phyloP scores from a whole-genome alignment of 2,888 invertebrate genomes.

The Eupithecia pulchellata region DNA sequence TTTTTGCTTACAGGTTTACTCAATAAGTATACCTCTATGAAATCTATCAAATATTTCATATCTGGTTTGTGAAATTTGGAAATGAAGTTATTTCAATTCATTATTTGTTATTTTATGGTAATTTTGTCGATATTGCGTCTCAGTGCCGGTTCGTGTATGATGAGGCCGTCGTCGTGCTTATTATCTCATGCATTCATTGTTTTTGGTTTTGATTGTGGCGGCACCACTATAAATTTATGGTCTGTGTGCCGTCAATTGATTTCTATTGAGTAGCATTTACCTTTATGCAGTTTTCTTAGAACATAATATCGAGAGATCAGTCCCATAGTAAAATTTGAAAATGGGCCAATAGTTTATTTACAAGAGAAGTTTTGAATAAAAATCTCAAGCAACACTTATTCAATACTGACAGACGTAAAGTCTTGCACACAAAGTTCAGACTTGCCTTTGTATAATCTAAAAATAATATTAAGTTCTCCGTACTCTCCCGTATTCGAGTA shows the following conservation, averaged over 20 bases:
- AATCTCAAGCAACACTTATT: background rate
- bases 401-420: background rate
- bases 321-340: background rate
- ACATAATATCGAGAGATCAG: no score
- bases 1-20: background rate
- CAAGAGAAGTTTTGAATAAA: background rate
- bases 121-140: background rate
- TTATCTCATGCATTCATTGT: background rate
- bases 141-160: no score
- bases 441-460: background rate
- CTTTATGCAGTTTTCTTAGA: no score
- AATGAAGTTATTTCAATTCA: background rate
- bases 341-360: background rate
- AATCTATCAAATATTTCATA: background rate
- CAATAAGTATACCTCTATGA: background rate
- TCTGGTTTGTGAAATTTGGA: background rate
- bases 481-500: no score
- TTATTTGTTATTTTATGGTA: background rate
- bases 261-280: no score
- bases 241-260: background rate
- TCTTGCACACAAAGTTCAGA: background rate
- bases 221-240: no score
- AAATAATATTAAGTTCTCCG: no score
- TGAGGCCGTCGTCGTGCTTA: no score
- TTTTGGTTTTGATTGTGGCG: background rate